A percentile compares a stretch with the other conserved stretches of the same genome.
Conservation (phyloP, 2,888 invertebrate species). For the Drosophila siamana region DNA sequence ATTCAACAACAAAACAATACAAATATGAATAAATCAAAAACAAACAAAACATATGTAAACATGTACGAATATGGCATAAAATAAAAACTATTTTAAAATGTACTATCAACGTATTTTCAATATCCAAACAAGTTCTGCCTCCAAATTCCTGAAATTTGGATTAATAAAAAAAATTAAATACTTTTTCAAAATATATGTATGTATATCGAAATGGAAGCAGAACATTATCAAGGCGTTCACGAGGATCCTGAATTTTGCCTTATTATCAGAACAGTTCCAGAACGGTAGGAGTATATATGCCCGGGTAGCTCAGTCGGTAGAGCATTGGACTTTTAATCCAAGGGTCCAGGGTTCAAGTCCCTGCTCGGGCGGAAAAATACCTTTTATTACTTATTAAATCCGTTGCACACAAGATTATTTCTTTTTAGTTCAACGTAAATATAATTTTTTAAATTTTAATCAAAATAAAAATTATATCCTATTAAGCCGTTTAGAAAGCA, state of each 20-base stretch:
- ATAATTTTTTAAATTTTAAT: too few species aligned
- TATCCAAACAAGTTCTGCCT: not conserved
- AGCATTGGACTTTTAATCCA: slow-evolving; percentile 86
- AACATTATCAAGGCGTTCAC: not conserved
- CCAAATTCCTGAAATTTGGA: not conserved
- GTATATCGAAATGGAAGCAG: not conserved
- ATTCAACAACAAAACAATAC: slow-evolving; percentile 62
- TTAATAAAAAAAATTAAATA: too few species aligned
- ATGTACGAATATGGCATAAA: slow-evolving; percentile 77
- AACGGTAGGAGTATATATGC: slow-evolving; percentile 31
- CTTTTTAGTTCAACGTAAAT: too few species aligned
- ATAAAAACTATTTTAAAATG: slow-evolving; percentile 80
- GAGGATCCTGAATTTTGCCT: slow-evolving; percentile 18
- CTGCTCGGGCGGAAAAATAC: slow-evolving; percentile 86
- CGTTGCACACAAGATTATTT: too few species aligned
- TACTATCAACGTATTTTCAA: slow-evolving; percentile 4
- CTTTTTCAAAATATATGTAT: not conserved
- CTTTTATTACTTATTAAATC: too few species aligned
- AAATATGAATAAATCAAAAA: slow-evolving; percentile 69
- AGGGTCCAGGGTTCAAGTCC: slow-evolving; percentile 86
- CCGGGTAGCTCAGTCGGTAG: slow-evolving; percentile 86
- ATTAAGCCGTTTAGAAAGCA: too few species aligned
- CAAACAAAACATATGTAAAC: slow-evolving; percentile 69
- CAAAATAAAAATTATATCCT: too few species aligned
- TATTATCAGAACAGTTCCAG: slow-evolving; percentile 25